Base-by-base conservation (phyloP, 2,888 invertebrate species). In the Copidosoma aretas region DNA sequence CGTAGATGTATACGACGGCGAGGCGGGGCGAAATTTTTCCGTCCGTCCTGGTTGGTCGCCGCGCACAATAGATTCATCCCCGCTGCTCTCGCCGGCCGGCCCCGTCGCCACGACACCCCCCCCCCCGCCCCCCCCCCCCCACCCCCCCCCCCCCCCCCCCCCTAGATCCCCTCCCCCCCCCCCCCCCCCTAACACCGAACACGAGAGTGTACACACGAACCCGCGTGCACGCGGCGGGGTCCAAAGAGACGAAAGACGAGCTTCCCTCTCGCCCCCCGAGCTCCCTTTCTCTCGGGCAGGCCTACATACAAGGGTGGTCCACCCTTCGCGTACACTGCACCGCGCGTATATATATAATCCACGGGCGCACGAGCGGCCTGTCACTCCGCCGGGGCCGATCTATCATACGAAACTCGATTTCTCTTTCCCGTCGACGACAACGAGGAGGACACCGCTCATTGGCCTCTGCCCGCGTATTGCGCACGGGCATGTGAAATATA, bases 361-460 rank as follows among this genome's bases (percentile, higher is more conserved):
- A 46, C 14, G 43, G 8, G 17, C 61, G 46, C 32, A 51, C 66
- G 68, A 62, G 60, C 68, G 62, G 39, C 53, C 68, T 67, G 69
- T 69, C 71, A 71, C 54, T 67, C 60, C 46, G 46, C 17, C 57
- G 74, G n/a, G 71, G 77, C 76, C 83, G 79, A 83, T 83, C 82
- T 83, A 83, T 83, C 83, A 83, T 82, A 81, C 77, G 75, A 73
- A 78, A 77, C 79, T 81, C 81, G 80, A 81, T 82, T 82, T 78
- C 77, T 78, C 79, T 32, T 77, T 76, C 75, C 75, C 77, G 25
- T 21, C 56, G 72, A 71, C 71, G 77, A 32, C 32, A 32, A 32
- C 77, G 25, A 21, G 51, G 72, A 71, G 71, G 43, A 46, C 12
- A 46, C n/a, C n/a, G n/a, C 43, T 46, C 43, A 46, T 46, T 46